Conservation (phyloP, 2,797 vertebrate genomes). For the Parauchenoglanis punctatus region DNA sequence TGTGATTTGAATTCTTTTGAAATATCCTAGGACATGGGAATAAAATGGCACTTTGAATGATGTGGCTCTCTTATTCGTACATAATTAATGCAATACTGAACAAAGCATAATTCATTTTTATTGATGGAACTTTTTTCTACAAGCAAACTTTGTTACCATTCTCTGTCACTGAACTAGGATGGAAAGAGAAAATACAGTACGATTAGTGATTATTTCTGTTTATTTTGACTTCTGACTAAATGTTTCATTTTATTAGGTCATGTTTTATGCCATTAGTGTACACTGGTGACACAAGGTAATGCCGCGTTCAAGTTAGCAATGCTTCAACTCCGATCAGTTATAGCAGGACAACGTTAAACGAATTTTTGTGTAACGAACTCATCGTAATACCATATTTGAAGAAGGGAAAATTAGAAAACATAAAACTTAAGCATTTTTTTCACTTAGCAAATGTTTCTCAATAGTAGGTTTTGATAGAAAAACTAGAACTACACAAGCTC, state of each 20-base stretch:
- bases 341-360: background rate
- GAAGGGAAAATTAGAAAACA: background rate
- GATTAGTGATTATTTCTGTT: background rate
- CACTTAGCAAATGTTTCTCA: background rate
- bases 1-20: slow-evolving; percentile 59
- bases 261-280: background rate
- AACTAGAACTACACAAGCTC: background rate
- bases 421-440: background rate
- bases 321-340: background rate
- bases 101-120: background rate
- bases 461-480: background rate
- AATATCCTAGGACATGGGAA: slow-evolving; percentile 69
- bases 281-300: background rate
- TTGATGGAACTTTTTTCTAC: background rate
- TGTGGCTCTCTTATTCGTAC: slow-evolving; percentile 50
- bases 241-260: background rate
- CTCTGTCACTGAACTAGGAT: background rate
- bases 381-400: background rate
- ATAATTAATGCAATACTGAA: background rate
- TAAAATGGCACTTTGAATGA: slow-evolving; percentile 70
- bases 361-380: background rate
- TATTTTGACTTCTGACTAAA: background rate
- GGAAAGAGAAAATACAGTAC: background rate
- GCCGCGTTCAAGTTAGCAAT: background rate
- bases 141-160: background rate